Percentiles rank a stretch among this genome's conserved stretches.
These are phyloP conservation scores for Drosophila austrosaltans DNA, from an alignment of 2,888 invertebrate species.

Conservation along the genomic window DNA sequence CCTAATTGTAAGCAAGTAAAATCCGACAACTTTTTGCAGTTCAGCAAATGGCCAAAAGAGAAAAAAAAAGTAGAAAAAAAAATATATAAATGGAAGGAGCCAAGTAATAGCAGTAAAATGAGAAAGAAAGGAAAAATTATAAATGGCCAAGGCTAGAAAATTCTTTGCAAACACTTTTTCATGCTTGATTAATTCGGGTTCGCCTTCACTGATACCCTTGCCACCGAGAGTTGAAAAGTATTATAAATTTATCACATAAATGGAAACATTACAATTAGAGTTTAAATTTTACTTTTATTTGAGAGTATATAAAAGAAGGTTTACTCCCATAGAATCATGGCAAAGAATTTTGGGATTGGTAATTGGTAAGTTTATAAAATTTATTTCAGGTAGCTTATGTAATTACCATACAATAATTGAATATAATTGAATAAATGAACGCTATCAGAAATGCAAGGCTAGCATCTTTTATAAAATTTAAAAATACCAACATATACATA, in stretches of 20 bases:
- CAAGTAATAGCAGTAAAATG: background rate
- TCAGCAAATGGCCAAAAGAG: slow-evolving; percentile 50
- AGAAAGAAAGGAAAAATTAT: slow-evolving; percentile 27
- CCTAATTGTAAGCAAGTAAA: slow-evolving; percentile 71
- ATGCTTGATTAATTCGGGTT: slow-evolving; percentile 71
- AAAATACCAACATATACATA: too few relatives aligned
- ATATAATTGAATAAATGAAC: too few relatives aligned
- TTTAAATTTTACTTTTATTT: too few relatives aligned
- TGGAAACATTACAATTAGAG: background rate
- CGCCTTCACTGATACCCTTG: slow-evolving; percentile 12
- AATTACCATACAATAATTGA: too few relatives aligned
- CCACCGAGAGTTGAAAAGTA: background rate
- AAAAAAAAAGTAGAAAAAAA: background rate
- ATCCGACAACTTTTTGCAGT: slow-evolving; percentile 63
- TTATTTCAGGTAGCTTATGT: too few relatives aligned
- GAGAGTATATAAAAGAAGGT: too few relatives aligned
- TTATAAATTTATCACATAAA: background rate
- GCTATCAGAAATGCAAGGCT: too few relatives aligned
- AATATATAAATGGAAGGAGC: background rate
- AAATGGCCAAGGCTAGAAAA: slow-evolving; percentile 61
- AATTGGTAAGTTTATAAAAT: too few relatives aligned
- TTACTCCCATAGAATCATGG: too few relatives aligned
- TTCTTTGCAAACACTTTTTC: slow-evolving; percentile 68
- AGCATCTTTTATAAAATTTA: too few relatives aligned
- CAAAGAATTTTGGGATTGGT: too few relatives aligned